Evolutionary conservation across 2,113 vertebrate genomes (phyloP), one percentile per base, ranked within the genome.

Genomic region (Salvelinus sp.): DNA sequence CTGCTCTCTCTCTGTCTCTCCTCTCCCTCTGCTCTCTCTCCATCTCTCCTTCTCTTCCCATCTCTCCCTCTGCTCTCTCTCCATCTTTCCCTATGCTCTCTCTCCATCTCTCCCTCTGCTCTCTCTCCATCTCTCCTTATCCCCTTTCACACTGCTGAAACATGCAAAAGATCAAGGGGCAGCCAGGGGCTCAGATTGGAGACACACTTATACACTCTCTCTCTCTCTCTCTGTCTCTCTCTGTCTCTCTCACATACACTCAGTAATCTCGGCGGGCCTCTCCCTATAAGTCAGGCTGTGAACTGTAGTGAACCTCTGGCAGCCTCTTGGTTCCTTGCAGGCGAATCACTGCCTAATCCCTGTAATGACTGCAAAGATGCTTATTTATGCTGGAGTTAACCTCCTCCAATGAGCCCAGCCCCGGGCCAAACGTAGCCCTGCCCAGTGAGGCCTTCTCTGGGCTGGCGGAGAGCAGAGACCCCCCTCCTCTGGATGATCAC

Each of bases 311-410:
- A 91, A 92, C 91, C 88, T 89, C 86, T 85, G 89, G 87, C 92
- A 92, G 89, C 86, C 88, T 76, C 88, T 86, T 89, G 87, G 87
- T 88, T 89, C 86, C 89, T 93, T 87, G 88, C 87, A 90, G 89
- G 89, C 91, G 88, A 92, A 94, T 93, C 92, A 93, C 91, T 88
- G 89, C 87, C 90, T 94, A 94, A 93, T 93, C 91, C 90, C 90
- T 93, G 91, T 94, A 94, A 94, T 93, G 92, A 93, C 92, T 91
- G 88, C 90, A 91, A 91, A 92, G 92, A 93, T 91, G 90, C 91
- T 94, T 94, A 94, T 94, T 94, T 94, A 93, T 93, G 92, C 92
- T 90, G 90, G 89, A 92, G 89, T 92, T 94, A 94, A 93, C 92
- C 91, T 92, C 92, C 92, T 93, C 91, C 88, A 92, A 89, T 92